These are phyloP conservation scores for Coryphaenoides rupestris DNA, from an alignment of 2,113 vertebrate genomes.

Conservation along the genomic window DNA sequence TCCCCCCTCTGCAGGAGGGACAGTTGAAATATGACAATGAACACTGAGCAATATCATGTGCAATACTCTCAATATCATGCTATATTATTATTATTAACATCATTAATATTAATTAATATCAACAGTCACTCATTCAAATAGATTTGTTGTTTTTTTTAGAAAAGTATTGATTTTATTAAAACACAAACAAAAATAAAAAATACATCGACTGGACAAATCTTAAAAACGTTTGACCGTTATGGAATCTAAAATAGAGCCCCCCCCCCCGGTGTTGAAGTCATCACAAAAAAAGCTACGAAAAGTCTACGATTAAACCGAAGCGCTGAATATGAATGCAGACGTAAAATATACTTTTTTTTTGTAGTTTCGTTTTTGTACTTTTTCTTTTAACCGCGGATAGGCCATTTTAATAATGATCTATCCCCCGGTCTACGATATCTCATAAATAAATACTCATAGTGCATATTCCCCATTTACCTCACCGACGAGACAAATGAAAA, in stretches of 20 bases:
- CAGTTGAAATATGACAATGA: too few relatives aligned
- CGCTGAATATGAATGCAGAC: conserved; percentile 61
- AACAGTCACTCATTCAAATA: too few relatives aligned
- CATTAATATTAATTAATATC: too few relatives aligned
- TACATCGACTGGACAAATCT: conserved; percentile 54
- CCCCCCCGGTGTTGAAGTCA: conserved; percentile 64
- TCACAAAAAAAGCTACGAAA: conserved; percentile 53
- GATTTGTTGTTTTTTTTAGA: conserved; percentile 46
- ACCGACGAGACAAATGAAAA: conserved; percentile 61
- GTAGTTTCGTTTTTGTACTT: conserved; percentile 28
- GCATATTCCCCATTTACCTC: conserved; percentile 74
- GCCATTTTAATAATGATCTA: conserved; percentile 66
- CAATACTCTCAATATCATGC: too few relatives aligned
- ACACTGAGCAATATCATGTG: too few relatives aligned
- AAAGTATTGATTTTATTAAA: conserved; percentile 76
- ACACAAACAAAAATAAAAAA: conserved; percentile 73
- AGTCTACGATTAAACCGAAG: conserved; percentile 65
- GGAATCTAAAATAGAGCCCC: conserved; percentile 64
- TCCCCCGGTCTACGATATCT: conserved; percentile 61
- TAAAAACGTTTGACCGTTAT: conserved; percentile 53
- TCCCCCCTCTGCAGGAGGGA: too few relatives aligned
- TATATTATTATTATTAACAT: too few relatives aligned
- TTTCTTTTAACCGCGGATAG: conserved; percentile 51
- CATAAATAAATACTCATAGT: conserved; percentile 84
- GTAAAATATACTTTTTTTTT: conserved; percentile 60